Conservation (phyloP, 2,113 vertebrate species). For the Cyanoliseus patagonus region DNA sequence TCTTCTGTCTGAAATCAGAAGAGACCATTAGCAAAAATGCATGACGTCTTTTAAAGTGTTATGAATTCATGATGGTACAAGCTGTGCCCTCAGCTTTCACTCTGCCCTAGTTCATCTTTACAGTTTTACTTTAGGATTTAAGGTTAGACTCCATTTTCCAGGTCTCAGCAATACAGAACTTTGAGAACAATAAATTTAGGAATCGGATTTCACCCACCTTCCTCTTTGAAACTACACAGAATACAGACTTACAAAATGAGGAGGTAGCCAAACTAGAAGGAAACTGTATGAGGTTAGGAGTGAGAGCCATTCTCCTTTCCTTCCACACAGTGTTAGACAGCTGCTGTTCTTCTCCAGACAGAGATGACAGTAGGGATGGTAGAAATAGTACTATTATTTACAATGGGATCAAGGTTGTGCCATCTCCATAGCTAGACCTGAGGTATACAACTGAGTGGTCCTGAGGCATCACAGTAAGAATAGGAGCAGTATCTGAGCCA, state of each 20-base stretch:
- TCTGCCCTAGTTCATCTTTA: neutral
- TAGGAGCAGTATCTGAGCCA: neutral
- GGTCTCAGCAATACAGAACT: neutral
- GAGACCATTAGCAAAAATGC: neutral
- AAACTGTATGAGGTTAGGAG: neutral
- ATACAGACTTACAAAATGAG: neutral
- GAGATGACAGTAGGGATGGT: neutral
- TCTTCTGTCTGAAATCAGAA: conserved; percentile 68
- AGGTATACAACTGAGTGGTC: neutral
- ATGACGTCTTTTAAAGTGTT: neutral
- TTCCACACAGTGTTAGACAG: neutral
- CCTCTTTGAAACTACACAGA: neutral
- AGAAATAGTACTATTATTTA: neutral
- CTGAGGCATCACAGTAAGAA: neutral
- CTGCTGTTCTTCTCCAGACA: neutral
- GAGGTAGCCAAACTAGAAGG: neutral
- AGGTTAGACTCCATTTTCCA: neutral
- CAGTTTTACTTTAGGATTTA: neutral
- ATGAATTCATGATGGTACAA: neutral
- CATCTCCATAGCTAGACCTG: neutral
- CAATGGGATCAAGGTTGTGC: neutral
- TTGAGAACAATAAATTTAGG: neutral
- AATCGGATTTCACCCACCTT: neutral
- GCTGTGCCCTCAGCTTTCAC: neutral
- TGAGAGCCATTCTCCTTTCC: neutral